phyloP scores from a whole-genome alignment of 1,140 invertebrate species.

The Heliconius eleuchia region DNA sequence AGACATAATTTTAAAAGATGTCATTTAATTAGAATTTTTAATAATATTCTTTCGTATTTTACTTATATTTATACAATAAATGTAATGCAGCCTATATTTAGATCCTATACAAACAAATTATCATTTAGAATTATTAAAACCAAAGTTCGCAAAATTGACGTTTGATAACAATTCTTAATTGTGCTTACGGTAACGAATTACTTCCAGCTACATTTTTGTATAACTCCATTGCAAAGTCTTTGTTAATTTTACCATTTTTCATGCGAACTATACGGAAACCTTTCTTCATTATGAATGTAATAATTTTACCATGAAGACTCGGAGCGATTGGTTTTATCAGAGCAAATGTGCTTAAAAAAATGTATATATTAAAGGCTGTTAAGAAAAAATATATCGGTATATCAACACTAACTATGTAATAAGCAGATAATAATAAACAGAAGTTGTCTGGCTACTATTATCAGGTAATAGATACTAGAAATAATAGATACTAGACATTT shows the following conservation, averaged over 20 bases:
- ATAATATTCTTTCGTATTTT: too few relatives aligned
- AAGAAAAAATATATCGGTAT: too few relatives aligned
- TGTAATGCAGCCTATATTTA: not conserved
- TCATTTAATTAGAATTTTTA: too few relatives aligned
- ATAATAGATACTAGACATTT: too few relatives aligned
- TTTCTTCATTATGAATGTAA: slow-evolving; percentile 72
- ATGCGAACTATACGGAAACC: slow-evolving; percentile 72
- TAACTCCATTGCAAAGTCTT: slow-evolving; percentile 68
- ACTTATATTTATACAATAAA: too few relatives aligned
- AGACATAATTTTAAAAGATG: too few relatives aligned
- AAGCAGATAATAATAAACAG: too few relatives aligned
- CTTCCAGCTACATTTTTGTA: slow-evolving; percentile 58
- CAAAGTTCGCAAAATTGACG: not conserved
- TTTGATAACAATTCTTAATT: not conserved
- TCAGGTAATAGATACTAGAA: too few relatives aligned
- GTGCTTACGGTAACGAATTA: slow-evolving; percentile 63
- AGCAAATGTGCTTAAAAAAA: slow-evolving; percentile 66
- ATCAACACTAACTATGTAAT: too few relatives aligned
- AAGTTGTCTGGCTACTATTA: too few relatives aligned
- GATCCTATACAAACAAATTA: not conserved
- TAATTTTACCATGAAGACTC: slow-evolving; percentile 67
- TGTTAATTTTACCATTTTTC: slow-evolving; percentile 71
- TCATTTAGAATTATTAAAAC: too few relatives aligned
- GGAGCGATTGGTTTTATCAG: slow-evolving; percentile 69
- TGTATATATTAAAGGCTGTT: not conserved